These are phyloP conservation scores for Esox niger DNA, from an alignment of 2,113 vertebrate genomes.

Conservation along the genomic window DNA sequence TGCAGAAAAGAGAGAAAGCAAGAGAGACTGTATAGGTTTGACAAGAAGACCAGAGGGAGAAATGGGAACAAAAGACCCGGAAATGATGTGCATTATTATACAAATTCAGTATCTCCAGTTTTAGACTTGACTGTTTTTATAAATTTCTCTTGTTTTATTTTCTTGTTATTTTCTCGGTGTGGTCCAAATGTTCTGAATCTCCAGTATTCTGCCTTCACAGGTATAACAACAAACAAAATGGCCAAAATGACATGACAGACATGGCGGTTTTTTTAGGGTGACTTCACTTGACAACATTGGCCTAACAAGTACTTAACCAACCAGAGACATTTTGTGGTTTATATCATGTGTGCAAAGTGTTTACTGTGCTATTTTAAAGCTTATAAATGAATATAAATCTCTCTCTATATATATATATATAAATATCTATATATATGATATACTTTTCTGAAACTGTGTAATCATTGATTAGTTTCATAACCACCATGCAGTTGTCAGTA, in stretches of 20 bases:
- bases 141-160: slow-evolving; percentile 84
- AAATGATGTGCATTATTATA: slow-evolving; percentile 81
- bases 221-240: slow-evolving; percentile 51
- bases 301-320: slow-evolving; percentile 82
- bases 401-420: slow-evolving; percentile 72
- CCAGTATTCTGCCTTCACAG: slow-evolving; percentile 82
- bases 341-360: slow-evolving; percentile 99
- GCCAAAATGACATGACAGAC: too few relatives aligned
- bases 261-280: slow-evolving; percentile 52
- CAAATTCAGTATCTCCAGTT: slow-evolving; percentile 93
- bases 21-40: slow-evolving; percentile 4
- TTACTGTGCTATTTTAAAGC: slow-evolving; percentile 99
- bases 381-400: slow-evolving; percentile 98
- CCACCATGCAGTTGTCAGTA: slow-evolving; percentile 57
- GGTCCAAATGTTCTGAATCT: slow-evolving; percentile 90
- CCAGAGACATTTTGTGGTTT: slow-evolving; percentile 98
- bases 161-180: slow-evolving; percentile 77
- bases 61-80: slow-evolving; percentile 20
- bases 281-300: slow-evolving; percentile 72
- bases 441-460: slow-evolving; percentile 93
- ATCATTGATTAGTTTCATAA: slow-evolving; percentile 75
- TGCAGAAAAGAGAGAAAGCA: background rate
- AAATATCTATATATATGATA: slow-evolving; percentile 76
- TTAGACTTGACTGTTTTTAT: slow-evolving; percentile 99
- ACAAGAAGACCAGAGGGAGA: background rate